Base-by-base conservation (phyloP, 2,113 vertebrate genomes). In the Oreotrochilus melanogaster region DNA sequence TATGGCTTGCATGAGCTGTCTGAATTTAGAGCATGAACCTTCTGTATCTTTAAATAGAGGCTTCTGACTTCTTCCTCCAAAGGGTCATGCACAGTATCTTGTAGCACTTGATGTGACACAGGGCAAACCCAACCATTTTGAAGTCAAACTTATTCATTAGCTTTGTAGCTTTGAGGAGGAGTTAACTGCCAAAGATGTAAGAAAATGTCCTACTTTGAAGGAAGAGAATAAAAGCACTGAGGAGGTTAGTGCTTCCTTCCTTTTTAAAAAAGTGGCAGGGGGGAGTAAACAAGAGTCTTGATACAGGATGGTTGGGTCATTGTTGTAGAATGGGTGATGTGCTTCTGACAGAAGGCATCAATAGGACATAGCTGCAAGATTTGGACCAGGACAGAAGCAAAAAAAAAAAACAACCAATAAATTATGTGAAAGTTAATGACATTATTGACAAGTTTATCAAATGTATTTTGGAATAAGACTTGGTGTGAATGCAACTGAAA, bases 401-500 rank as follows among this genome's bases (percentile, higher is more conserved):
- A 86, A 60, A 56, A 45, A 42, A 37, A 37, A 37, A 37, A 37
- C 8, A 37, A 37, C n/a, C n/a, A 67, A 86, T 56, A 56, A 45
- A 42, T 14, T n/a, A 43, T 4, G 1, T 33, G 28, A 61, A 67
- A 92, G 31, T 35, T 78, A 79, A 87, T 69, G 62, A 28, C n/a
- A 22, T 66, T 87, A 89, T 81, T 79, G 92, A 83, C 47, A 88
- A 94, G 69, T 45, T 79, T 87, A 69, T 19, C 48, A 83, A 76
- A 25, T 78, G 25, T 48, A 56, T 92, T 94, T 89, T 2, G 2
- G 89, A 94, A 82, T 84, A 73, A 60, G 69, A 54, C 60, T 69
- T 64, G 72, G 78, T 87, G 80, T 92, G 91, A 89, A 67, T 79
- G 45, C 30, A 80, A 10, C 74, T 66, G 57, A 95, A 88, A 94